A percentile compares a stretch with the other conserved stretches of the same genome.
These are phyloP conservation scores for Clinocottus analis DNA, from an alignment of 2,113 vertebrate species.

Conservation along the genomic window DNA sequence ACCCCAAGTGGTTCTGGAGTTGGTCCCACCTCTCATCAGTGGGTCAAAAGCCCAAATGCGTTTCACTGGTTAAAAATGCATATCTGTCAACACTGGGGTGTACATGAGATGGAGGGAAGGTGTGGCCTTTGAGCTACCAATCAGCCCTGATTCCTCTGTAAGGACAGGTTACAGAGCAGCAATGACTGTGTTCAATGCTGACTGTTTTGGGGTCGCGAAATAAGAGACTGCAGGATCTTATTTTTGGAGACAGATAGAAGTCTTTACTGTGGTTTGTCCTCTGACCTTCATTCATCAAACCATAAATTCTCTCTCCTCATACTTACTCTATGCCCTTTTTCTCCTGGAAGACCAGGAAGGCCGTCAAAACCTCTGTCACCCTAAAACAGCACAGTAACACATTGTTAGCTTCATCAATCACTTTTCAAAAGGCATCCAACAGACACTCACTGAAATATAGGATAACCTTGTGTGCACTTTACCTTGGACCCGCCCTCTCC, in stretches of 20 bases:
- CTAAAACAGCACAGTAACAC: slow-evolving; percentile 76
- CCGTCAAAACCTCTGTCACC: slow-evolving; percentile 98
- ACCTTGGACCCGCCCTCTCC: slow-evolving; percentile 95
- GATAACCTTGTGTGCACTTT: slow-evolving; percentile 16
- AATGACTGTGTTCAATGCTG: slow-evolving; percentile 13
- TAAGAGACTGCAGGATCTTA: slow-evolving; percentile 24
- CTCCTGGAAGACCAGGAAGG: slow-evolving; percentile 96
- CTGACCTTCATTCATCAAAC: slow-evolving; percentile 1
- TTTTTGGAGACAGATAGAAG: slow-evolving; percentile 37
- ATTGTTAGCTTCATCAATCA: background rate
- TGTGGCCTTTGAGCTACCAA: slow-evolving; percentile 21
- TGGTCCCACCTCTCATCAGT: slow-evolving; percentile 28
- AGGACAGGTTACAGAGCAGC: slow-evolving; percentile 12
- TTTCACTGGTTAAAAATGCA: slow-evolving; percentile 28
- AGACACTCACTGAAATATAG: background rate
- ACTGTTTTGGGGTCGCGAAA: slow-evolving; percentile 24
- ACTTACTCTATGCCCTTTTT: slow-evolving; percentile 97
- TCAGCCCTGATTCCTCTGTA: slow-evolving; percentile 32
- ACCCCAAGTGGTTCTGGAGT: slow-evolving; percentile 49
- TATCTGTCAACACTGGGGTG: slow-evolving; percentile 37
- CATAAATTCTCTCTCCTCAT: background rate
- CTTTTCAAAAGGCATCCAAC: background rate
- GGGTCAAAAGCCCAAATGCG: slow-evolving; percentile 50
- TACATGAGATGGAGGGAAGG: slow-evolving; percentile 32
- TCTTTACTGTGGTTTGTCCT: slow-evolving; percentile 11